Evolutionary conservation across 2,888 invertebrate species (phyloP).

Genomic region (Pammene aurita): DNA sequence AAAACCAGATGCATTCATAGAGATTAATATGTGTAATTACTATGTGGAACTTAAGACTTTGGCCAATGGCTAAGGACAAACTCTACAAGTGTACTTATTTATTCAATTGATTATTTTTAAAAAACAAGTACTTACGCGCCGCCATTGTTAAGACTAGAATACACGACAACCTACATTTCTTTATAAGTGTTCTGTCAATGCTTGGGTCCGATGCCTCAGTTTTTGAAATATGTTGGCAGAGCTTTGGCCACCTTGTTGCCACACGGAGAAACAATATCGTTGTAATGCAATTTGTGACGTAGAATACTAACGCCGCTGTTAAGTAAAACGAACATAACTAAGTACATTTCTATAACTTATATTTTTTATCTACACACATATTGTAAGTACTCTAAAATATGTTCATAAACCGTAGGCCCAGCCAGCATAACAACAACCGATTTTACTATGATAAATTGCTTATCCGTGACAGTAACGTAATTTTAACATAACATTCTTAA

Average conservation of each 20-base stretch:
- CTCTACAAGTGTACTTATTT: too few relatives aligned
- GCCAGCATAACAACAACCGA: too few relatives aligned
- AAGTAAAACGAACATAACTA: constrained; percentile 23
- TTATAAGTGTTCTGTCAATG: constrained; percentile 49
- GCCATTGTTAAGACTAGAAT: constrained; percentile 48
- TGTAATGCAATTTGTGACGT: constrained; percentile 47
- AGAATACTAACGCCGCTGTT: constrained; percentile 57
- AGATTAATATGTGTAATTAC: too few relatives aligned
- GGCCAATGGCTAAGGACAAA: too few relatives aligned
- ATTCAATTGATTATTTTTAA: not conserved
- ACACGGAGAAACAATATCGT: constrained; percentile 55
- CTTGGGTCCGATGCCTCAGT: constrained; percentile 54
- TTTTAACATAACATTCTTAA: too few relatives aligned
- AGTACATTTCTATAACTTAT: not conserved
- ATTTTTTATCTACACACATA: too few relatives aligned
- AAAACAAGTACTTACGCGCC: constrained; percentile 51
- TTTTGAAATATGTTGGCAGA: constrained; percentile 53
- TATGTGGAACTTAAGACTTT: too few relatives aligned
- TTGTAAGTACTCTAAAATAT: too few relatives aligned
- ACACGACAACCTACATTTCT: constrained; percentile 51
- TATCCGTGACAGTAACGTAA: too few relatives aligned
- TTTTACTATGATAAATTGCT: too few relatives aligned
- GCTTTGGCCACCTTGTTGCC: constrained; percentile 57
- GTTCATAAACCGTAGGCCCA: too few relatives aligned
- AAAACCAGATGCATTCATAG: too few relatives aligned